Base-by-base conservation (phyloP, 2,888 invertebrate genomes). In the Rotaria sp. region DNA sequence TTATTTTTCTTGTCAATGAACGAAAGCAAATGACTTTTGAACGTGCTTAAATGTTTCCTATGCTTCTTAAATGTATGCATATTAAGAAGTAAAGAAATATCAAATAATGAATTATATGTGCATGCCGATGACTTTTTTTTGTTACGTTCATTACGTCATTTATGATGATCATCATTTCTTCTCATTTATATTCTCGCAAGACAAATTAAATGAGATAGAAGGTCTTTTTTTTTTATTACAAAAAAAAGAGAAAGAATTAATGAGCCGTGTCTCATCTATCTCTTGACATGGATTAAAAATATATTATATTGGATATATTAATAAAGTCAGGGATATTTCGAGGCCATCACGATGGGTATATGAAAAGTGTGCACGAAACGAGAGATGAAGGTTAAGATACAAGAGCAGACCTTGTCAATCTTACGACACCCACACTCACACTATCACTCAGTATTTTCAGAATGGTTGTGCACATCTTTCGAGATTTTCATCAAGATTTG, bases 1-100 rank as follows among this genome's bases (percentile, higher is more conserved):
- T 41, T 41, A 5, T 41, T 41, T 52, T 52, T 52, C 52, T 52
- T 24, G 52, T 24, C 26, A 52, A 55, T 55, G 55, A 26, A 2
- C 26, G 26, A 26, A 55, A 26, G 26, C 55, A 55, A 55, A 55
- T 26, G 67, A 21, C 67, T 67, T 67, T 5, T 35, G 67, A 67
- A 67, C 67, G 67, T 67, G 67, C 67, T 21, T 67, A 21, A 67
- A 67, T 67, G 67, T 67, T 67, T 67, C 67, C 67, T 67, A 67
- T 67, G 35, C 67, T 67, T 67, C 67, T 67, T 67, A 35, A 21
- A 67, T 35, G 11, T 45, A 67, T 67, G 67, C 35, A 67, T 67
- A 35, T 55, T 26, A 55, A 55, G 55, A 55, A 26, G 24, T 5
- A 55, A 7, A 55, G 10, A 26, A 55, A 55, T 55, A 55, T 55